Conservation (phyloP, 1,140 invertebrate species). For the Bombus impatiens region DNA sequence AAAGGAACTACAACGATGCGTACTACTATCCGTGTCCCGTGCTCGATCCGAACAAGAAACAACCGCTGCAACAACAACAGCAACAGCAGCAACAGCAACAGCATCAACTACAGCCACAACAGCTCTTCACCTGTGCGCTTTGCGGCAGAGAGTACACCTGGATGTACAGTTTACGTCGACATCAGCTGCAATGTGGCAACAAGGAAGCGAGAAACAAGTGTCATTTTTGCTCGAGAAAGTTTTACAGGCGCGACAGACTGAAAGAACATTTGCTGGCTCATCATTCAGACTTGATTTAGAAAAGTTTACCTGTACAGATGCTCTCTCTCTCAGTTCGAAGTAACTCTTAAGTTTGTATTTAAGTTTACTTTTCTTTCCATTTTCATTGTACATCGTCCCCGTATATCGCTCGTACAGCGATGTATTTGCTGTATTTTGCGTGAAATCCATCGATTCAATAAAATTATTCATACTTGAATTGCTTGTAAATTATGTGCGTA, state of each 20-base stretch:
- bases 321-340: too few species aligned
- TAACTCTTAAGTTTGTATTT: not conserved
- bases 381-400: not conserved
- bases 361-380: not conserved
- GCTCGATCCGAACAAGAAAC: constrained; percentile 15
- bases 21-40: not conserved
- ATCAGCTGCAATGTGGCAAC: constrained; percentile 72
- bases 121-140: constrained; percentile 25
- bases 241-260: constrained; percentile 69
- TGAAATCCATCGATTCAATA: constrained; percentile 33
- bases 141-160: constrained; percentile 50
- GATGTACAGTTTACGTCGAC: constrained; percentile 58
- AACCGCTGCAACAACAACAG: not conserved
- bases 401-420: not conserved
- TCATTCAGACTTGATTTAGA: constrained; percentile 22
- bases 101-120: not conserved
- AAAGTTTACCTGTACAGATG: not conserved
- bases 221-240: constrained; percentile 69
- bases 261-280: constrained; percentile 64
- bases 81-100: not conserved
- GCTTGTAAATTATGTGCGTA: not conserved
- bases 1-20: constrained; percentile 13
- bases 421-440: constrained; percentile 38
- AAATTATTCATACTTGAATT: not conserved
- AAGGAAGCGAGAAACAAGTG: constrained; percentile 72